Conservation (phyloP, 2,888 invertebrate genomes). For the Plutella xylostella region DNA sequence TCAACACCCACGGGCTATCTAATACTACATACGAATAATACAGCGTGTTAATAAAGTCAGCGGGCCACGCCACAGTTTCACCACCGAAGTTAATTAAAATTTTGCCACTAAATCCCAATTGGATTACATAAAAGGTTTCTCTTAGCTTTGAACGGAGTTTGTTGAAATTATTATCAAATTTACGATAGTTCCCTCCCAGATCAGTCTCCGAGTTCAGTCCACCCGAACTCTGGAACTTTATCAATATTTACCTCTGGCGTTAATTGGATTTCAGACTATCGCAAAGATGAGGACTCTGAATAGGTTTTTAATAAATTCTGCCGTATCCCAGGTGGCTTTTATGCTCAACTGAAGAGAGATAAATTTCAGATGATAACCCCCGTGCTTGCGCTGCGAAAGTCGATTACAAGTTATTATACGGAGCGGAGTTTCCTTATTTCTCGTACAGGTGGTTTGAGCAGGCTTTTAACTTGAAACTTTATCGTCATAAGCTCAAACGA, state of each 20-base stretch:
- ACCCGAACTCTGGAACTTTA: not conserved
- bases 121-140: not conserved
- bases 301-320: too few relatives aligned
- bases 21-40: not conserved
- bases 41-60: not conserved
- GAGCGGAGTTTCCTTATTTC: too few relatives aligned
- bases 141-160: slow-evolving; percentile 1
- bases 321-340: too few relatives aligned
- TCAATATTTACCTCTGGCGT: slow-evolving; percentile 1
- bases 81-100: slow-evolving; percentile 3
- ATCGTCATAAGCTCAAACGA: too few relatives aligned
- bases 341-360: too few relatives aligned
- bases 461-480: too few relatives aligned
- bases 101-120: slow-evolving; percentile 5
- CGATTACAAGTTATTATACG: too few relatives aligned
- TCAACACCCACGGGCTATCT: too few relatives aligned
- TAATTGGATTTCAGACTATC: not conserved
- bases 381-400: too few relatives aligned
- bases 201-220: not conserved
- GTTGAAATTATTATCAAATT: slow-evolving; percentile 6
- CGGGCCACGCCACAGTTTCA: not conserved
- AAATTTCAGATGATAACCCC: too few relatives aligned
- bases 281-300: too few relatives aligned
- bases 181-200: slow-evolving; percentile 3
- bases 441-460: too few relatives aligned